Evolutionary conservation across 2,797 vertebrate species (phyloP).

Genomic region (Syndactyla subalaris): DNA sequence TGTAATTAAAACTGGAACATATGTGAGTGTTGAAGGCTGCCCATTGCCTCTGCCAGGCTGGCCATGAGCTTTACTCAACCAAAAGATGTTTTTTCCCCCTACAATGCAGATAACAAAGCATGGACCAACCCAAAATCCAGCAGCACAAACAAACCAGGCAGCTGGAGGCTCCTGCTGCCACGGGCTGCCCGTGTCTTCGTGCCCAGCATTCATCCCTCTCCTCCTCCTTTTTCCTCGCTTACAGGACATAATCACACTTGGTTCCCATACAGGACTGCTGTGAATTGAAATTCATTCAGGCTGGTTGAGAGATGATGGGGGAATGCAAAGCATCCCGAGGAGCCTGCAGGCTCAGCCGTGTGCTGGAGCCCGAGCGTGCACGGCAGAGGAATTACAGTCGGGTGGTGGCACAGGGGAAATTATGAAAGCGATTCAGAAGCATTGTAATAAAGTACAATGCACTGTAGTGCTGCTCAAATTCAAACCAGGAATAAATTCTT

Average conservation of each 20-base stretch:
- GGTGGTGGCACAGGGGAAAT: conserved; percentile 55
- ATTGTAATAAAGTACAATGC: conserved; percentile 62
- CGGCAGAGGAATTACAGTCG: background rate
- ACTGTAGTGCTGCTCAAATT: conserved; percentile 42
- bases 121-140: background rate
- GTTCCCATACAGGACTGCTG: background rate
- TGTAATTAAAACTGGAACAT: background rate
- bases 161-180: background rate
- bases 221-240: background rate
- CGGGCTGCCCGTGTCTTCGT: rapidly evolving
- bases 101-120: background rate
- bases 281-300: background rate
- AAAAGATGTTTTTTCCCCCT: background rate
- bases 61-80: background rate
- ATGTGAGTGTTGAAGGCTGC: background rate
- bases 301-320: background rate
- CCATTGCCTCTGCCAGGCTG: background rate
- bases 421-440: conserved; percentile 64
- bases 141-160: background rate
- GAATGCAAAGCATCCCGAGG: background rate
- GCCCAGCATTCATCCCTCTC: background rate
- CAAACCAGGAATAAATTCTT: conserved; percentile 62
- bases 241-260: background rate
- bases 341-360: background rate
- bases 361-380: background rate